These are phyloP conservation scores for Colletes latitarsis DNA, from an alignment of 1,140 invertebrate genomes.

Conservation along the genomic window DNA sequence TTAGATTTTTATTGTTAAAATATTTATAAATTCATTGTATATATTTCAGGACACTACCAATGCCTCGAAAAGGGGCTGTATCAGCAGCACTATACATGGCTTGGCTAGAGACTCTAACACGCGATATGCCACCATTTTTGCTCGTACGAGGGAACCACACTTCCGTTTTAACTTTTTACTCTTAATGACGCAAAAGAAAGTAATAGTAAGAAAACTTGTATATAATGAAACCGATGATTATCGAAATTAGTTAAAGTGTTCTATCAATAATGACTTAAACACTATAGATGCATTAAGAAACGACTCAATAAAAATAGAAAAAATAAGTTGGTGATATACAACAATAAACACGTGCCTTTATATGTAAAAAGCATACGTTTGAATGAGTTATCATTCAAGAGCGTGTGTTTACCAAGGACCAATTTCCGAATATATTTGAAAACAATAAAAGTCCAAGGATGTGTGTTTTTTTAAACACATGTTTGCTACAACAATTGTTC, in stretches of 20 bases:
- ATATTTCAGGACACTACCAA: constrained; percentile 90
- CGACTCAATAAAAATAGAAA: constrained; percentile 29
- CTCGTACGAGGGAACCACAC: constrained; percentile 97
- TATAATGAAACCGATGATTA: background rate
- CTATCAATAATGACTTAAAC: constrained; percentile 47
- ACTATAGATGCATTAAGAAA: constrained; percentile 20
- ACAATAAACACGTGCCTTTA: constrained; percentile 20
- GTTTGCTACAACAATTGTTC: constrained; percentile 36
- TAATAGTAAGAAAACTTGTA: background rate
- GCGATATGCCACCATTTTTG: constrained; percentile 94
- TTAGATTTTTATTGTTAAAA: background rate
- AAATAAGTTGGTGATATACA: constrained; percentile 15
- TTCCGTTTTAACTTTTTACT: constrained; percentile 98
- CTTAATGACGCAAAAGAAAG: constrained; percentile 82
- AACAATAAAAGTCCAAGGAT: constrained; percentile 31
- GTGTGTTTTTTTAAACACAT: constrained; percentile 45
- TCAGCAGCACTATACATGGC: constrained; percentile 95
- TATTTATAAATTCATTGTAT: background rate
- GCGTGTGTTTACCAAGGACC: constrained; percentile 41
- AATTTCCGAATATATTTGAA: constrained; percentile 33
- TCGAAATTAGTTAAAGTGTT: constrained; percentile 17
- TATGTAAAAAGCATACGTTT: constrained; percentile 2
- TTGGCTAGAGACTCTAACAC: constrained; percentile 95
- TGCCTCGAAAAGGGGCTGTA: constrained; percentile 94
- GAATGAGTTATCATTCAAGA: constrained; percentile 31